A percentile compares a stretch with the other conserved stretches of the same genome.
These are phyloP conservation scores for Tipula vernalis DNA, from an alignment of 2,888 invertebrate genomes.

Conservation along the genomic window DNA sequence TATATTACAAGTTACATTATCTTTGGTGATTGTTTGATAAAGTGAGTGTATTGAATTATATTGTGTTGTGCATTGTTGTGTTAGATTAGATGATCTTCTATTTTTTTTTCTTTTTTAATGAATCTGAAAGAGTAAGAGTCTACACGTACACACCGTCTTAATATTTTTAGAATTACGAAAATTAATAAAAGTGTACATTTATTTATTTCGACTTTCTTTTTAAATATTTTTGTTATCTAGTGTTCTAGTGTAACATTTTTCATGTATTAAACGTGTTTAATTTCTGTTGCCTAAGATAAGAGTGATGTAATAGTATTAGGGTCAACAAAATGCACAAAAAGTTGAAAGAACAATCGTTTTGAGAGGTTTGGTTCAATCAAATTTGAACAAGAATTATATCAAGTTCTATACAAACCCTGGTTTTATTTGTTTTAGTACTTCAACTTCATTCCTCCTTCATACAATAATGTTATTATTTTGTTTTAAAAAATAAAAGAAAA, in stretches of 20 bases:
- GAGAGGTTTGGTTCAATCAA: not conserved
- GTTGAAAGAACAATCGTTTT: no score
- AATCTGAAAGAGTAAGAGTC: not conserved
- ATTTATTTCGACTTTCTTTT: not conserved
- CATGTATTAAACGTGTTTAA: no score
- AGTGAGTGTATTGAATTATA: not conserved
- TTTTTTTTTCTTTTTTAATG: not conserved
- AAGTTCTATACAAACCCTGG: not conserved
- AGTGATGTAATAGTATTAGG: not conserved
- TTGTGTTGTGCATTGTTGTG: not conserved
- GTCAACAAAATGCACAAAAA: no score
- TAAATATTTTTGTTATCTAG: not conserved
- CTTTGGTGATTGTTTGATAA: not conserved
- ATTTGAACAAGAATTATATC: not conserved
- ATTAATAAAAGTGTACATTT: not conserved
- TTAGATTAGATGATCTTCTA: not conserved
- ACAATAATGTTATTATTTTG: not conserved
- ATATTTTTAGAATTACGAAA: not conserved
- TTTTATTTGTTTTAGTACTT: not conserved
- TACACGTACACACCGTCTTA: not conserved
- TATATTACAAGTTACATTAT: not conserved
- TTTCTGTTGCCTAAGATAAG: no score
- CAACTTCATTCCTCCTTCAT: not conserved
- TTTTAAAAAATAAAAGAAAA: not conserved
- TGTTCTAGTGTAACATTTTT: not conserved